A percentile compares a stretch with the other conserved stretches of the same genome.
Evolutionary conservation across 2,113 vertebrate genomes (phyloP).

Genomic region (Megaceryle torquata): DNA sequence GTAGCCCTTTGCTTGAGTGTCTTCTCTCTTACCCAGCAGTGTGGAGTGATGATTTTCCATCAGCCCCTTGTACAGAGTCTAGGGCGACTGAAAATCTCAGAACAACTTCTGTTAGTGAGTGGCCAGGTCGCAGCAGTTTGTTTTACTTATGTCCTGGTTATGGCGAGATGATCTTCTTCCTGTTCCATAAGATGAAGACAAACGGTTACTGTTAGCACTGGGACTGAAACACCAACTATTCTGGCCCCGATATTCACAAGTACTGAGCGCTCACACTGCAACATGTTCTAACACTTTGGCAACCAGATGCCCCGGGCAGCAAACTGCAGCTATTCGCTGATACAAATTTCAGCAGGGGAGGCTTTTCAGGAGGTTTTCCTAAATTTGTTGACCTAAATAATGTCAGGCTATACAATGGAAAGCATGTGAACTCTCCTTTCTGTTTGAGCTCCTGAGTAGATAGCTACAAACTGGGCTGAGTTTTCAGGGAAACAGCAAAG

Average conservation of each 20-base stretch:
- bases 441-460: not conserved
- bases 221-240: not conserved
- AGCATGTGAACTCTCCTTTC: not conserved
- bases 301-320: not conserved
- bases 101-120: not conserved
- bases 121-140: not conserved
- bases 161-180: not conserved
- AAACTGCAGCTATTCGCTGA: not conserved
- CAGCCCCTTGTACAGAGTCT: not conserved
- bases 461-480: not conserved
- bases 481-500: not conserved
- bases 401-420: not conserved
- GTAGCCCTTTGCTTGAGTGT: not conserved
- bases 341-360: not conserved
- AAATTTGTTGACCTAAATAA: not conserved
- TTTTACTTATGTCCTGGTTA: not conserved
- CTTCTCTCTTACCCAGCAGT: not conserved
- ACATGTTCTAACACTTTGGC: not conserved
- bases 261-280: not conserved
- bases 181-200: not conserved
- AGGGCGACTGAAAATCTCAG: not conserved
- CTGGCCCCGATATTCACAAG: not conserved
- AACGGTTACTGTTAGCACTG: not conserved
- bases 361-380: not conserved
- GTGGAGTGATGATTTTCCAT: not conserved